Evolutionary conservation across 2,888 invertebrate genomes (phyloP), one percentile per base, ranked within the genome.

Genomic region (Latrodectus elegans): DNA sequence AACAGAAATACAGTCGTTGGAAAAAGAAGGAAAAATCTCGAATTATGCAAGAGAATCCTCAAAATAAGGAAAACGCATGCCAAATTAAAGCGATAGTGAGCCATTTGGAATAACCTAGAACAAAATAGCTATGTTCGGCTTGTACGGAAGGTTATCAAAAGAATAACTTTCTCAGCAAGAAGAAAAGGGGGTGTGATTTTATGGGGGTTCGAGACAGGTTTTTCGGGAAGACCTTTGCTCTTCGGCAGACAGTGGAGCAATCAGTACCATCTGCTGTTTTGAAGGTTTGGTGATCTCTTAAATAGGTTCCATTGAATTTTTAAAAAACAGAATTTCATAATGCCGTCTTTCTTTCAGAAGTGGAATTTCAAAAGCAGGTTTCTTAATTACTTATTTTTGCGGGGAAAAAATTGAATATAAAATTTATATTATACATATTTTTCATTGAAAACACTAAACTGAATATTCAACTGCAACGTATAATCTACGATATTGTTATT

Each of bases 111-210:
- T 60, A 64, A 26, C 76, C 26, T 12, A 14, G n/a, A 70, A 26
- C 11, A 60, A 15, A 60, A 60, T 15, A 60, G 60, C 14, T 60
- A 15, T 17, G 68, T 78, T 84, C 85, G 70, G 80, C 71, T 77
- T 77, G 81, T 87, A 77, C 72, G 80, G 64, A 80, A 79, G 71
- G 76, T 80, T 60, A 71, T 72, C 81, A 71, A 65, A 67, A 79
- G 70, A 85, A 68, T 74, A 85, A 79, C 86, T 76, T 87, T 87
- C 86, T 77, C 81, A 68, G 86, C 72, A 72, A 75, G 81, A 60
- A 64, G 76, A 70, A 68, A 22, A 68, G 22, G 81, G 53, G 71
- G 17, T 17, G 64, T 64, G 49, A 71, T 67, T 65, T 75, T 70
- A 83, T 70, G 75, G 67, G 85, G 80, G 65, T 64, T 73, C 71